Evolutionary conservation across 2,888 invertebrate species (phyloP).

Genomic region (Drosophila mercatorum): DNA sequence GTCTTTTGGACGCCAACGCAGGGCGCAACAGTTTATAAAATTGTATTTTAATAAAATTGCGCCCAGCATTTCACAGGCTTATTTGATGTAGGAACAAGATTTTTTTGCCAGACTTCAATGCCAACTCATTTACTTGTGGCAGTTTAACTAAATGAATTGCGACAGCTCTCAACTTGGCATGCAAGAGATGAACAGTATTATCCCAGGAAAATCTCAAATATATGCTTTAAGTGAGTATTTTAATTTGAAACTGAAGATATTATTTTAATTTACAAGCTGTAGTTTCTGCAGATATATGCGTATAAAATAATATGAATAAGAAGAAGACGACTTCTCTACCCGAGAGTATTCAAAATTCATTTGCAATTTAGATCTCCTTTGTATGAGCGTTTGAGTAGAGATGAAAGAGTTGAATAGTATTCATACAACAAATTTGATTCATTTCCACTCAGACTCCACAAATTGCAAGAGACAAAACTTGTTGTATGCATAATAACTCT

Average conservation of each 20-base stretch:
- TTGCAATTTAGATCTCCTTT: too few species aligned
- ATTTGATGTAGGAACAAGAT: not conserved
- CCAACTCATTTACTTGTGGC: not conserved
- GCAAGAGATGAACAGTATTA: not conserved
- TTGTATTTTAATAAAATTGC: constrained; percentile 64
- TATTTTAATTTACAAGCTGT: too few species aligned
- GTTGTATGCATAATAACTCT: not conserved
- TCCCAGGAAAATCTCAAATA: not conserved
- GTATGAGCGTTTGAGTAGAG: not conserved
- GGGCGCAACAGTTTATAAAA: constrained; percentile 66
- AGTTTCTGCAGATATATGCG: too few species aligned
- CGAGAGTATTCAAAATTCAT: too few species aligned
- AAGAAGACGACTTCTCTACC: too few species aligned
- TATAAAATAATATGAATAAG: too few species aligned
- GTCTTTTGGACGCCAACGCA: constrained; percentile 31
- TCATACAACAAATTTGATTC: not conserved
- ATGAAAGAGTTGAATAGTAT: not conserved
- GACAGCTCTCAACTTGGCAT: not conserved
- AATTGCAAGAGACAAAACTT: not conserved
- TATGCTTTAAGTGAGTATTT: not conserved
- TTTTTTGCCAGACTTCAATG: not conserved
- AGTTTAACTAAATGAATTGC: not conserved
- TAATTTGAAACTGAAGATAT: too few species aligned
- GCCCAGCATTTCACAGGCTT: constrained; percentile 2
- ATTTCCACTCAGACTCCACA: not conserved